Conservation (phyloP, 2,888 invertebrate genomes). For the Chymomyza procnemis region DNA sequence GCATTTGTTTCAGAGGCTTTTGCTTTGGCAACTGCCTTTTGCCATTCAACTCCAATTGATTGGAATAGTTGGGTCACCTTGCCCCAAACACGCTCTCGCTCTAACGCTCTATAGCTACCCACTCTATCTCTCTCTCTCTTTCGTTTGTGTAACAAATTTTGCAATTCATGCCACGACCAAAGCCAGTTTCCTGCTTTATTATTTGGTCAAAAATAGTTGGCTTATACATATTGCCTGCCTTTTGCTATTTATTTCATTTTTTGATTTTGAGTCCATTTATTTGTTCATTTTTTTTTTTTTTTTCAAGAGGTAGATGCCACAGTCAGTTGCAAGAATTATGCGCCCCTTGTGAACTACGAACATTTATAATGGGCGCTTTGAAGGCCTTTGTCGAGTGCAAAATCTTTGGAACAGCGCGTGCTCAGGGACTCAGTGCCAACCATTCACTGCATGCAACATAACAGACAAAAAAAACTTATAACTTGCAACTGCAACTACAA, state of each 20-base stretch:
- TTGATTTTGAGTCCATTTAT: slow-evolving; percentile 33
- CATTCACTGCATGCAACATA: slow-evolving; percentile 27
- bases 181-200: slow-evolving; percentile 9
- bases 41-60: slow-evolving; percentile 53
- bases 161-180: slow-evolving; percentile 48
- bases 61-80: slow-evolving; percentile 47
- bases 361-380: slow-evolving; percentile 47
- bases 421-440: slow-evolving; percentile 15
- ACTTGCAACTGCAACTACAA: slow-evolving; percentile 32
- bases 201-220: slow-evolving; percentile 6
- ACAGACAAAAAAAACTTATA: slow-evolving; percentile 26
- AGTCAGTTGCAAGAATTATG: slow-evolving; percentile 1
- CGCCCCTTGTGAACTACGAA: slow-evolving; percentile 47
- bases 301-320: not conserved
- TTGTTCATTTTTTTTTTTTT: not conserved
- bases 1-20: slow-evolving; percentile 1
- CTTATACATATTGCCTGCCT: slow-evolving; percentile 11
- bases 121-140: not conserved
- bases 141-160: slow-evolving; percentile 50
- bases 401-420: not conserved
- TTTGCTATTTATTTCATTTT: slow-evolving; percentile 48
- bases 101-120: not conserved
- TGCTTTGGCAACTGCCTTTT: not conserved
- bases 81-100: not conserved
- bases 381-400: slow-evolving; percentile 37